Evolutionary conservation across 2,888 invertebrate genomes (phyloP).

Genomic region (Euphydryas editha): DNA sequence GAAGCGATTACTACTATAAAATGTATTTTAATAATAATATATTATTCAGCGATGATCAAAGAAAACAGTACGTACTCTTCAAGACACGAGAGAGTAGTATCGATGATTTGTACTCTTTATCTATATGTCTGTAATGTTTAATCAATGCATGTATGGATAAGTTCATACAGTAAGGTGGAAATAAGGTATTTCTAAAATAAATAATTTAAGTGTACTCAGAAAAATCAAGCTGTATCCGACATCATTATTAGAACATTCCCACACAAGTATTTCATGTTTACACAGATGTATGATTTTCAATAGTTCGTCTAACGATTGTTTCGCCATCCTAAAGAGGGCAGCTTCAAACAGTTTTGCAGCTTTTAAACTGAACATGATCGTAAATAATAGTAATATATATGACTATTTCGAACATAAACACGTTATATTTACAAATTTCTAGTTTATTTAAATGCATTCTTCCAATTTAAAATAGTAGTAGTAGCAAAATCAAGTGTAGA

Average conservation of each 20-base stretch:
- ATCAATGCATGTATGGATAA: too few species aligned
- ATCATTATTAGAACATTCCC: constrained; percentile 12
- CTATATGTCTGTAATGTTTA: too few species aligned
- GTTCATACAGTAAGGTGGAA: too few species aligned
- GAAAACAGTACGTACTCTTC: too few species aligned
- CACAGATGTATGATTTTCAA: constrained; percentile 58
- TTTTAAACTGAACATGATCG: constrained; percentile 27
- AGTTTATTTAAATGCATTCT: background rate
- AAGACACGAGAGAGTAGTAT: too few species aligned
- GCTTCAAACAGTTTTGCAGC: constrained; percentile 55
- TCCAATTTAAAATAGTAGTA: too few species aligned
- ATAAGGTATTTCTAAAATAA: background rate
- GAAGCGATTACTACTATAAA: too few species aligned
- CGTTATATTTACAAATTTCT: background rate
- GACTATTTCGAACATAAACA: background rate
- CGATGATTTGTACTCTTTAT: too few species aligned
- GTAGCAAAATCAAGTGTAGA: too few species aligned
- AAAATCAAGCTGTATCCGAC: background rate
- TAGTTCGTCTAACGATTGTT: constrained; percentile 55
- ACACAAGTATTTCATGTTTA: constrained; percentile 49
- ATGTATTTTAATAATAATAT: too few species aligned
- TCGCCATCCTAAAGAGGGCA: constrained; percentile 54
- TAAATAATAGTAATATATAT: constrained; percentile 15
- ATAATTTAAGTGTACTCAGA: background rate
- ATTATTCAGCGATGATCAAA: too few species aligned